Evolutionary conservation across 1,140 invertebrate genomes (phyloP).

Genomic region (Zaprionus davidi): DNA sequence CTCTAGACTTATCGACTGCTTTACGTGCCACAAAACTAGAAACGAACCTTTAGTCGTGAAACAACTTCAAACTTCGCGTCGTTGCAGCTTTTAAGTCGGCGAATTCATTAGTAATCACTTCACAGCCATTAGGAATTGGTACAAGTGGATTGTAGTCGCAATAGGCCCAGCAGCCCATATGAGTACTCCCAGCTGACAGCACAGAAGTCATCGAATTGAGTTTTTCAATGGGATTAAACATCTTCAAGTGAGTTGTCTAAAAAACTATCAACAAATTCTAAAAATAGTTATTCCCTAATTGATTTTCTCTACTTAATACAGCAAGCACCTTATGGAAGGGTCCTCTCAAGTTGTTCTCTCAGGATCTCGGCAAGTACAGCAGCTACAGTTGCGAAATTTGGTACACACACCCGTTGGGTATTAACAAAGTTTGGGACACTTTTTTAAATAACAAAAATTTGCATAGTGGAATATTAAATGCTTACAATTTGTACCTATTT

Average conservation of each 20-base stretch:
- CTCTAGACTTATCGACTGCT: not conserved
- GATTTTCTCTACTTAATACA: not conserved
- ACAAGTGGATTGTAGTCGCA: slow-evolving; percentile 59
- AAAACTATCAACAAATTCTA: not conserved
- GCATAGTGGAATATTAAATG: no score
- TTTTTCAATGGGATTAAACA: not conserved
- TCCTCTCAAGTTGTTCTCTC: no score
- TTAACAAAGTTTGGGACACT: no score
- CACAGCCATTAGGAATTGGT: slow-evolving; percentile 79
- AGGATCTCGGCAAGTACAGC: no score
- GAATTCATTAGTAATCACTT: slow-evolving; percentile 81
- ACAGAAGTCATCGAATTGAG: not conserved
- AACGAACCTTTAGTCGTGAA: not conserved
- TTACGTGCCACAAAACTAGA: slow-evolving; percentile 9
- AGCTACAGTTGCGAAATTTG: no score
- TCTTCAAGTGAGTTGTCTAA: not conserved
- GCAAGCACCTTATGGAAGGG: not conserved
- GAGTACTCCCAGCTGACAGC: not conserved
- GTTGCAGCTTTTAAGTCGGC: slow-evolving; percentile 60
- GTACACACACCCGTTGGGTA: no score
- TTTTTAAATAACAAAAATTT: no score
- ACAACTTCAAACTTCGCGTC: slow-evolving; percentile 4
- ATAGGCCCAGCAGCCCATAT: not conserved
- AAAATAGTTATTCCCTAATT: not conserved
- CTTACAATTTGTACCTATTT: not conserved